Base-by-base conservation (phyloP, 2,888 invertebrate genomes). In the Cerastoderma edule region DNA sequence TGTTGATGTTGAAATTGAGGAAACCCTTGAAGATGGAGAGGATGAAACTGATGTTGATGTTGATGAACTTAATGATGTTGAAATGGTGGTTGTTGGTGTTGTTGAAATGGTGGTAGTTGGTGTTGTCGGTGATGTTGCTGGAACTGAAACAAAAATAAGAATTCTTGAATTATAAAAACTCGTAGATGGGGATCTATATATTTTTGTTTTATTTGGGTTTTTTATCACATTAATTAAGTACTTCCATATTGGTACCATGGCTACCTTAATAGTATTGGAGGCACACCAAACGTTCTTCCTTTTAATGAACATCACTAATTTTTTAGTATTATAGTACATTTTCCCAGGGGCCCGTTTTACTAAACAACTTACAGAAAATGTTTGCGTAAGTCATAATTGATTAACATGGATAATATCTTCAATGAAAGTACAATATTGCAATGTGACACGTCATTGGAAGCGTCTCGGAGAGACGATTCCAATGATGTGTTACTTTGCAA, bases 61-160 rank as follows among this genome's bases (percentile, higher is more conserved):
- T 16, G 56, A 39, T 32, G 8, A 5, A n/a, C 50, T 60, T 22
- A 48, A 28, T n/a, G 33, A 35, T 30, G 68, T 53, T 24, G 67
- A 30, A 16, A 30, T 44, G 44, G 73, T 64, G 4, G 68, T 19
- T n/a, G 67, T 22, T 6, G 70, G 27, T 60, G 66, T 50, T 32
- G 75, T 75, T 19, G 72, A 35, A 22, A 24, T 27, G 33, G 75
- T 75, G 4, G 71, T 46, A 13, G 64, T 60, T 67, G 75, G 67
- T 1, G 75, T 48, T 33, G 71, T 53, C 19, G 72, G 76, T 5
- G 68, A 65, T 2, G 76, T 76, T 3, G 76, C 65, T 30, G 76
- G 72, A 56, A 76, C 76, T 76, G 44, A 30, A 50, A 19, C 8
- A 53, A 19, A 13, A 44, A 10, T 44, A 44, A 13, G 44, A n/a